Conservation (phyloP, 2,113 vertebrate genomes). For the Hucho hucho region DNA sequence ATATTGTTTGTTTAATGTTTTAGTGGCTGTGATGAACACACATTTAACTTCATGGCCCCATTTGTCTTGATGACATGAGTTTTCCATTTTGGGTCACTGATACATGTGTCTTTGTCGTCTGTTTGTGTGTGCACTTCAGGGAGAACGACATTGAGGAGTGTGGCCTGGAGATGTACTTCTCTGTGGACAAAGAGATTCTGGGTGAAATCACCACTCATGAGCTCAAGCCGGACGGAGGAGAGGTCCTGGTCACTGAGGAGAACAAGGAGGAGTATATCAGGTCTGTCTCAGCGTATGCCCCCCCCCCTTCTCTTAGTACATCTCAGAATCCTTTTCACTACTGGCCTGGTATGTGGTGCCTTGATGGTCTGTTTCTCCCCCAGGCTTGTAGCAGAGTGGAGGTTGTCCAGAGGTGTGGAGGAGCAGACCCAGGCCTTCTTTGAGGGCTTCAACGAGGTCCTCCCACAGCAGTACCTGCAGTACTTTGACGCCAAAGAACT, state of each 20-base stretch:
- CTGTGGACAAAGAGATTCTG: constrained; percentile 96
- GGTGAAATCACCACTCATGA: constrained; percentile 96
- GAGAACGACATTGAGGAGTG: constrained; percentile 77
- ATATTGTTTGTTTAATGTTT: neutral
- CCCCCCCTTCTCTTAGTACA: neutral
- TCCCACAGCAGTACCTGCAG: constrained; percentile 96
- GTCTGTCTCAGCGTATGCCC: constrained; percentile 61
- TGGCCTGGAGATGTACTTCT: constrained; percentile 97
- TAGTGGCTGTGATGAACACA: too few relatives aligned
- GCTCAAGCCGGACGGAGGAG: constrained; percentile 90
- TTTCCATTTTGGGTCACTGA: too few relatives aligned
- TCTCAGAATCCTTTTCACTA: neutral
- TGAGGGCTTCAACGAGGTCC: constrained; percentile 97
- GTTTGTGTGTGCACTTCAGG: constrained; percentile 39
- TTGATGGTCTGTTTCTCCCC: constrained; percentile 11
- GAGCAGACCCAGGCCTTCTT: constrained; percentile 98
- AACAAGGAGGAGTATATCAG: constrained; percentile 98
- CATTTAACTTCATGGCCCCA: too few relatives aligned
- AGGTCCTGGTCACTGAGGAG: constrained; percentile 94
- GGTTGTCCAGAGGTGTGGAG: constrained; percentile 93
- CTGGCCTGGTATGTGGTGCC: constrained; percentile 83
- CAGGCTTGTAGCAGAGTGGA: constrained; percentile 96
- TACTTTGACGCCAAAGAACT: constrained; percentile 98
- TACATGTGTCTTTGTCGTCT: neutral
- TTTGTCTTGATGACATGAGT: too few relatives aligned